phyloP scores from a whole-genome alignment of 1,140 invertebrate species.

The Helicoverpa zea region DNA sequence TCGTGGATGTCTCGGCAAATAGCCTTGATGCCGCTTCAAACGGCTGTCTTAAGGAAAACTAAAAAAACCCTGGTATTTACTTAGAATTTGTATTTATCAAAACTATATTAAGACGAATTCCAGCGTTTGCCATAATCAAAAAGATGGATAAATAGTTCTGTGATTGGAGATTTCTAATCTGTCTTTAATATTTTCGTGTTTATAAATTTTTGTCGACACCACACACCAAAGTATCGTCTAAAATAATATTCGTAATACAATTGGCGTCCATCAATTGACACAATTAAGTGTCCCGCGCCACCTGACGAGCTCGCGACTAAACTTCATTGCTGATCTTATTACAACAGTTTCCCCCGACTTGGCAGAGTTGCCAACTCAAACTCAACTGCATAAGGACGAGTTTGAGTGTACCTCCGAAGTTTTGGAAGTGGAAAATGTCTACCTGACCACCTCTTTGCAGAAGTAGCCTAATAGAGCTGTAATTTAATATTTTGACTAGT shows the following conservation, averaged over 20 bases:
- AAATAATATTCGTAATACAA: slow-evolving; percentile 6
- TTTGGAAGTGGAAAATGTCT: not conserved
- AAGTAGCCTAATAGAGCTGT: too few relatives aligned
- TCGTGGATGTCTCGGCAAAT: slow-evolving; percentile 1
- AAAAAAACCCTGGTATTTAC: not conserved
- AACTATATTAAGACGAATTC: too few relatives aligned
- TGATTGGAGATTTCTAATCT: too few relatives aligned
- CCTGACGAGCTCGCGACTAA: slow-evolving; percentile 26
- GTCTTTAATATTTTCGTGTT: too few relatives aligned
- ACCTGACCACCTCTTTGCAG: too few relatives aligned
- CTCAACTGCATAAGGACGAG: not conserved
- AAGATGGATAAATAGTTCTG: too few relatives aligned
- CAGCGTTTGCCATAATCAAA: too few relatives aligned
- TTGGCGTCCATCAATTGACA: slow-evolving; percentile 22
- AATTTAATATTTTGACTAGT: too few relatives aligned
- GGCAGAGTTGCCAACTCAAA: not conserved
- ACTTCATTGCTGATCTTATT: slow-evolving; percentile 48
- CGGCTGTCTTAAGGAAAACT: not conserved
- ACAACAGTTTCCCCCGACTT: slow-evolving; percentile 22
- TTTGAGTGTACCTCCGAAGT: not conserved
- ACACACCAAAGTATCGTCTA: not conserved
- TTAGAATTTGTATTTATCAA: too few relatives aligned
- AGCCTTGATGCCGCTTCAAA: not conserved
- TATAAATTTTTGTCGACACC: not conserved
- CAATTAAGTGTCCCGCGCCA: slow-evolving; percentile 33